A percentile compares a stretch with the other conserved stretches of the same genome.
phyloP scores from a whole-genome alignment of 2,797 vertebrate species.

The Mormyrops boulengeri region DNA sequence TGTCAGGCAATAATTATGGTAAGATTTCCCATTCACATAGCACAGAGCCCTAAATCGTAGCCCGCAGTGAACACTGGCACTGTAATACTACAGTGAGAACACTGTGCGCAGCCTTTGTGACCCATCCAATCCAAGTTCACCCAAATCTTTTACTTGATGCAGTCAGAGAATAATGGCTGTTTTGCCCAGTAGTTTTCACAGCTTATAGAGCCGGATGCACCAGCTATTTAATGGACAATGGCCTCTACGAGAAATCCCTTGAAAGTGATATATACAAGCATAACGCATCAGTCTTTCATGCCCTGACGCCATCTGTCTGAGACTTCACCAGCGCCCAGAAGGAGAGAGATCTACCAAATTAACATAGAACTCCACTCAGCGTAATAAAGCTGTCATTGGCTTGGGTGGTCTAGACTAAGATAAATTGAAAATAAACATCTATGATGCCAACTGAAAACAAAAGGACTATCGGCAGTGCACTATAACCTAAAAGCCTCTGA shows the following conservation, averaged over 20 bases:
- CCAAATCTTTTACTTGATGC: neutral
- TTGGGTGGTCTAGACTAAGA: neutral
- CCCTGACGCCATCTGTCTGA: neutral
- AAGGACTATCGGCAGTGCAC: neutral
- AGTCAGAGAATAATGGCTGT: neutral
- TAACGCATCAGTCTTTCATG: neutral
- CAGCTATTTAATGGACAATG: neutral
- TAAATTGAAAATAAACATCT: neutral
- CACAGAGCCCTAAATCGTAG: neutral
- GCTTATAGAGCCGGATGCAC: neutral
- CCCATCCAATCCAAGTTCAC: neutral
- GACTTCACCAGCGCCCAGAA: neutral
- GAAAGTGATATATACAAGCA: neutral
- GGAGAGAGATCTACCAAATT: neutral
- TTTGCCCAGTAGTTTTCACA: neutral
- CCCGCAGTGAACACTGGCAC: neutral
- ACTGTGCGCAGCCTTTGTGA: neutral
- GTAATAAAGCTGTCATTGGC: neutral
- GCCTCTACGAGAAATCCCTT: neutral
- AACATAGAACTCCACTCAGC: neutral
- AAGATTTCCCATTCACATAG: neutral
- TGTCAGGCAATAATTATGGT: conserved; percentile 7
- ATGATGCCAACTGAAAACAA: neutral
- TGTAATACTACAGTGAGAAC: neutral
- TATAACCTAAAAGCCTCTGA: neutral